Evolutionary conservation across 2,113 vertebrate genomes (phyloP).

Genomic region (Dendropsophus ebraccatus): DNA sequence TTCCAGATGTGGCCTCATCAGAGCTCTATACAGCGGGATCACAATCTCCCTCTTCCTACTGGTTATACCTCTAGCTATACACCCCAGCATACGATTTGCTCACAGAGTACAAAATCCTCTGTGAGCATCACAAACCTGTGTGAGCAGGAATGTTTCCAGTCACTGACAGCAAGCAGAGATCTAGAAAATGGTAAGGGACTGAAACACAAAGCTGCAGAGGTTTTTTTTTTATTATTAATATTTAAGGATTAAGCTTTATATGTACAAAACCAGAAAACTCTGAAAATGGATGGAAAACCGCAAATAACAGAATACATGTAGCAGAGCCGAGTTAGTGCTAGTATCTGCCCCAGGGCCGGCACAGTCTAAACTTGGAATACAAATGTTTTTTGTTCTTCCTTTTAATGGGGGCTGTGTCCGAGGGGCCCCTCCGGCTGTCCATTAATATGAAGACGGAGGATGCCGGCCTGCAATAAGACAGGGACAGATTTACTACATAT

Average conservation of each 20-base stretch:
- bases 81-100: too few relatives aligned
- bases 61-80: too few relatives aligned
- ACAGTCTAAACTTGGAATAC: neutral
- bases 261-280: neutral
- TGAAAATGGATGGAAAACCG: too few relatives aligned
- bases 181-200: neutral
- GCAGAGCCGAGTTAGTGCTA: neutral
- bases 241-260: neutral
- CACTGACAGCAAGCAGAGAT: neutral
- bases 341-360: neutral
- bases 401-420: slow-evolving; percentile 4
- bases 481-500: slow-evolving; percentile 48
- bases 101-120: too few relatives aligned
- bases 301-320: neutral
- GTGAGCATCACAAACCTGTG: too few relatives aligned
- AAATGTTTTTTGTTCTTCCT: neutral
- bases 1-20: too few relatives aligned
- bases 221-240: too few relatives aligned
- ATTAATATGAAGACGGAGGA: slow-evolving; percentile 41
- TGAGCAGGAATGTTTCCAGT: neutral
- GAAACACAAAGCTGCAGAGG: neutral
- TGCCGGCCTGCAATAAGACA: slow-evolving; percentile 49
- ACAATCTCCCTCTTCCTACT: too few relatives aligned
- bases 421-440: neutral
- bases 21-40: too few relatives aligned